Percentiles rank a stretch among this genome's conserved stretches.
Evolutionary conservation across 2,888 invertebrate genomes (phyloP).

Genomic region (Megaustenia siamemsis): DNA sequence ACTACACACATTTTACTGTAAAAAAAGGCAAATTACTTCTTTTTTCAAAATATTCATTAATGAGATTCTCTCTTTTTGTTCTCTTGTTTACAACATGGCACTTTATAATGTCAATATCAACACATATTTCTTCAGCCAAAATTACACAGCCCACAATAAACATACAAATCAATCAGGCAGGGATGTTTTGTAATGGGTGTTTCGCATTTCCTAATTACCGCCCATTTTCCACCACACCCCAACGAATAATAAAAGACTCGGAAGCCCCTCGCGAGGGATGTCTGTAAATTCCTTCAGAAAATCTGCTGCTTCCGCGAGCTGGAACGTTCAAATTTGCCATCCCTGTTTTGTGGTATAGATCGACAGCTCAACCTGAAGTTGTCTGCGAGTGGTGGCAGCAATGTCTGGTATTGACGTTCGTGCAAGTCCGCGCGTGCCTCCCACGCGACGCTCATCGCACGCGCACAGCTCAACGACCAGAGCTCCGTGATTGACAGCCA

Average conservation of each 20-base stretch:
- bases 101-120: no score
- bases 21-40: no score
- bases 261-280: neutral
- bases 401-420: neutral
- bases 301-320: neutral
- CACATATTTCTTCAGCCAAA: no score
- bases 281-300: neutral
- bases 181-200: neutral
- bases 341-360: neutral
- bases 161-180: neutral
- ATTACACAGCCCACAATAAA: no score
- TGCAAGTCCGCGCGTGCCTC: slow-evolving; percentile 5
- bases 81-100: no score
- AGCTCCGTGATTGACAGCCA: slow-evolving; percentile 33
- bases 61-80: no score
- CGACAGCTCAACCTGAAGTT: neutral
- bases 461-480: slow-evolving; percentile 6
- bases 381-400: neutral
- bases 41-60: no score
- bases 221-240: neutral
- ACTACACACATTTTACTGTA: no score
- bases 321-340: neutral
- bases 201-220: neutral
- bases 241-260: neutral
- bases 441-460: neutral